A percentile compares a stretch with the other conserved stretches of the same genome.
phyloP scores from a whole-genome alignment of 1,140 invertebrate species.

The Heterodera schachtii region DNA sequence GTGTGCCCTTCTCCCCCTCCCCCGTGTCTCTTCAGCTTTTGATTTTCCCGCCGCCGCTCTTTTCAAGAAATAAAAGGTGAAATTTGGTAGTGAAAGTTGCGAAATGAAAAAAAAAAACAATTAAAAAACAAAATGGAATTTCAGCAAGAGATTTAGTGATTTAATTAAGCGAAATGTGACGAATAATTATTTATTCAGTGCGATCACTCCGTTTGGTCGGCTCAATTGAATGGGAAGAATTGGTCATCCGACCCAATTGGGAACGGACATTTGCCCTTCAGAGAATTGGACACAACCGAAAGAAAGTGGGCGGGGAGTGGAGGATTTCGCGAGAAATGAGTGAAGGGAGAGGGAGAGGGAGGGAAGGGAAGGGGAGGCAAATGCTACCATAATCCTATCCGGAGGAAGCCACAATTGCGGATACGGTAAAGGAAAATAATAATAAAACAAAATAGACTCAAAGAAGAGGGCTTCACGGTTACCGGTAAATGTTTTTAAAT shows the following conservation, averaged over 20 bases:
- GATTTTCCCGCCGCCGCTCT: background rate
- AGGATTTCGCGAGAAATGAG: slow-evolving; percentile 1
- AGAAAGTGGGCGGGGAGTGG: background rate
- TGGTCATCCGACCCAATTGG: background rate
- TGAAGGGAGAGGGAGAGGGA: background rate
- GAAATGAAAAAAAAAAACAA: background rate
- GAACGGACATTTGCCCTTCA: background rate
- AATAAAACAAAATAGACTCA: background rate
- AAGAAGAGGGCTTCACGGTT: too few species aligned
- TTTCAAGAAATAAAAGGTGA: background rate
- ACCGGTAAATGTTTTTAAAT: background rate
- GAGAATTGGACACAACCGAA: background rate
- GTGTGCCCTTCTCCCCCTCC: background rate
- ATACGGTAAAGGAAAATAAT: background rate
- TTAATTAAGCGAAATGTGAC: too few species aligned
- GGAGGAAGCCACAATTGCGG: too few species aligned
- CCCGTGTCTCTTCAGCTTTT: background rate
- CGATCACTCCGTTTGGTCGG: too few species aligned
- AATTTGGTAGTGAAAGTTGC: background rate
- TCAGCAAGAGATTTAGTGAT: too few species aligned
- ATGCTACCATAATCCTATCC: background rate
- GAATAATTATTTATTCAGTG: too few species aligned
- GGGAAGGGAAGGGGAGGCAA: background rate
- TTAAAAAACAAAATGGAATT: too few species aligned
- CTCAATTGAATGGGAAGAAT: too few species aligned